phyloP scores from a whole-genome alignment of 2,888 invertebrate genomes.

The Drosophila paramelanica region DNA sequence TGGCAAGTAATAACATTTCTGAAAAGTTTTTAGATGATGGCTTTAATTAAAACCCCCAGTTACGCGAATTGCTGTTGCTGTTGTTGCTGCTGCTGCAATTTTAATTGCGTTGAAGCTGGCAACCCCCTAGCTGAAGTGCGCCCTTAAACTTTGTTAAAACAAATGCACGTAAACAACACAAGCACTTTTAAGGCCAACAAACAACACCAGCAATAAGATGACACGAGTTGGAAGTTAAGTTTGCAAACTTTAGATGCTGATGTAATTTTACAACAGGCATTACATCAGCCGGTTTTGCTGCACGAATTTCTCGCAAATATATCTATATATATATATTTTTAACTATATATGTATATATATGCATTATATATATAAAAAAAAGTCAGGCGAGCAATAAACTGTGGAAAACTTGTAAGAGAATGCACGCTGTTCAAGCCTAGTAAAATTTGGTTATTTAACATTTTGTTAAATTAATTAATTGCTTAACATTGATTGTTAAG shows the following conservation, averaged over 20 bases:
- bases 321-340: not conserved
- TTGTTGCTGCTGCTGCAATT: constrained; percentile 6
- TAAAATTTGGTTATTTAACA: not conserved
- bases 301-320: constrained; percentile 14
- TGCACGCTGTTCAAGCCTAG: not conserved
- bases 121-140: constrained; percentile 19
- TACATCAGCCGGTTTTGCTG: constrained; percentile 46
- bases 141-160: constrained; percentile 43
- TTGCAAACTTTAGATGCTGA: constrained; percentile 49
- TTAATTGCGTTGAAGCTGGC: constrained; percentile 12
- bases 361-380: constrained; percentile 7
- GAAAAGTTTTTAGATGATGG: not conserved
- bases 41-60: constrained; percentile 8
- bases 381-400: not conserved
- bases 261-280: constrained; percentile 55
- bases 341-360: not conserved
- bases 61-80: not conserved
- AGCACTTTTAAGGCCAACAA: constrained; percentile 33
- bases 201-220: constrained; percentile 25
- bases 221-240: constrained; percentile 23
- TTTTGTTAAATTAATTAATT: not conserved
- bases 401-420: constrained; percentile 1
- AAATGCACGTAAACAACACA: constrained; percentile 32
- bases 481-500: not conserved
- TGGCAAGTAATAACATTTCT: constrained; percentile 4